Base-by-base conservation (phyloP, 1,140 invertebrate genomes). In the Saxidomus purpurata region DNA sequence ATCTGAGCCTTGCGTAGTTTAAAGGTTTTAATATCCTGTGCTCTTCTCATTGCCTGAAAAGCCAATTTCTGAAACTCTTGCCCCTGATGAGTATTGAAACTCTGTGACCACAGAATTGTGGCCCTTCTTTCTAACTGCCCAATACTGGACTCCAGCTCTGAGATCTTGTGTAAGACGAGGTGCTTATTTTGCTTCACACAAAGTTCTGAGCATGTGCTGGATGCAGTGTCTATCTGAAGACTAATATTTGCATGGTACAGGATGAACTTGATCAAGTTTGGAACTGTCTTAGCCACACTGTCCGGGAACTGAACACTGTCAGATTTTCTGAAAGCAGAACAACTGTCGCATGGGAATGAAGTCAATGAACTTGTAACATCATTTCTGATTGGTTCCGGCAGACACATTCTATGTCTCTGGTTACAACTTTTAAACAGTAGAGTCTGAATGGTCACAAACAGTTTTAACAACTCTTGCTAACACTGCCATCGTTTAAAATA, bases 221-320 rank as follows among this genome's bases (percentile, higher is more conserved):
- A 25, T 36, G 86, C 85, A 15, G 91, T 84, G 34, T 90, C 63
- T 13, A 90, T 28, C 31, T 89, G 87, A 49, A 90, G 34, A 47
- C 38, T 52, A n/a, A 77, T 19, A 49, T 82, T 83, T 3, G 84
- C 49, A 85, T 91, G 81, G 17, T 91, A 87, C 61, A 98, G 94
- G 8, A 98, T 96, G 93, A 98, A 98, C 83, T 97, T 97, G 34
- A 97, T 92, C 36, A 98, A 94, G 93, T 97, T 97, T 90, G 97
- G 95, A 38, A 97, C 95, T 25, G 97, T 97, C 31, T 98, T 96
- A 76, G 97, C 96, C 55, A 97, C 92, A 61, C 96, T 94, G 84
- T 95, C 95, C 25, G 98, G 97, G 95, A 97, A 98, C 38, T 97
- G 95, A 63, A 97, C 96, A 93, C 97, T 98, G 88, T 98, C 97